Evolutionary conservation across 2,797 vertebrate genomes (phyloP).

Genomic region (Catamblyrhynchus diadema): DNA sequence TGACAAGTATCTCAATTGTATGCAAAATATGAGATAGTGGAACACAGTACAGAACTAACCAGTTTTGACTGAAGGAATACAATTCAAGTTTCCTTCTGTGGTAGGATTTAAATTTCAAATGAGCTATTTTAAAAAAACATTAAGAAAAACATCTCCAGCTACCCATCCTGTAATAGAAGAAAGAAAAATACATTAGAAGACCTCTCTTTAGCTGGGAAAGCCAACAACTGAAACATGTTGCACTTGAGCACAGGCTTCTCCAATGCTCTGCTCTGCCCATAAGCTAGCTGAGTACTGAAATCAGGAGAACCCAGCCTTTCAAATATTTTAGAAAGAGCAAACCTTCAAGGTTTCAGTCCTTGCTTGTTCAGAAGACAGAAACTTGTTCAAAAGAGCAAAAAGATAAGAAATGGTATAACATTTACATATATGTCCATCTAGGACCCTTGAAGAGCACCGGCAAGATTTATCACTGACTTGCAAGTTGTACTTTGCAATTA

Average conservation of each 20-base stretch:
- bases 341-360: background rate
- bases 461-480: background rate
- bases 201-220: background rate
- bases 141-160: background rate
- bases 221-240: background rate
- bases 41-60: background rate
- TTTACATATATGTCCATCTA: constrained; percentile 10
- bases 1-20: constrained; percentile 48
- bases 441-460: background rate
- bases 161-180: background rate
- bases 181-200: background rate
- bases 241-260: background rate
- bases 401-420: constrained; percentile 29
- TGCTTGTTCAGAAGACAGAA: background rate
- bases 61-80: constrained; percentile 7
- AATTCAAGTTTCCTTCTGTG: background rate
- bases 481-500: background rate
- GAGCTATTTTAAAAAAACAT: background rate
- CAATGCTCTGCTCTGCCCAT: background rate
- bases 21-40: constrained; percentile 26
- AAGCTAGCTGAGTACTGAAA: constrained; percentile 29
- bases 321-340: constrained; percentile 11
- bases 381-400: constrained; percentile 27
- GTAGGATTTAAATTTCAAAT: background rate
- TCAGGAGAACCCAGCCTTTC: background rate